These are phyloP conservation scores for Acrossocheilus wenchowensis DNA, from an alignment of 2,797 vertebrate species.

Conservation along the genomic window DNA sequence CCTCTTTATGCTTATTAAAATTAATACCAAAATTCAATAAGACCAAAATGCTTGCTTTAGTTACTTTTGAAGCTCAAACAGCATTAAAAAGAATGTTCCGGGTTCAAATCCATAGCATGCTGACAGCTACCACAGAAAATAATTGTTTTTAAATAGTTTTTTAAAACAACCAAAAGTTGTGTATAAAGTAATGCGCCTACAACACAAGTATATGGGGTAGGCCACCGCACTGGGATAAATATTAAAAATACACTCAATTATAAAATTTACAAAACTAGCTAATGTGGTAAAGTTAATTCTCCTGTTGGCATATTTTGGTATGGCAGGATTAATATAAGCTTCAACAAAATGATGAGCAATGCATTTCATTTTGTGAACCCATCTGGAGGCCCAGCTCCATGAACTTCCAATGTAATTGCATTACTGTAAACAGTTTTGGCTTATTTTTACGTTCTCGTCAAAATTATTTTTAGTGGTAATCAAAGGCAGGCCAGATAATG, in stretches of 20 bases:
- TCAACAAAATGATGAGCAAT: not conserved
- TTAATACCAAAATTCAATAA: not conserved
- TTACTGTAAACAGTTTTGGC: not conserved
- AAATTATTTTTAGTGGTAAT: not conserved
- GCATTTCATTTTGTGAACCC: not conserved
- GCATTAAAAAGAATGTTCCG: conserved; percentile 18
- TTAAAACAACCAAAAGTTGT: conserved; percentile 4
- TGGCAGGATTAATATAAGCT: not conserved
- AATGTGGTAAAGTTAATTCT: not conserved
- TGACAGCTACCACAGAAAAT: conserved; percentile 18
- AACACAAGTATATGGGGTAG: not conserved
- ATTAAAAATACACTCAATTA: not conserved
- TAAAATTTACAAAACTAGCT: not conserved
- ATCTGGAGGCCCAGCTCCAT: not conserved
- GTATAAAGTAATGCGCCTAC: not conserved
- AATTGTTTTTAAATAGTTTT: not conserved
- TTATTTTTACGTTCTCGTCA: not conserved
- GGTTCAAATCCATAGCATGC: conserved; percentile 6
- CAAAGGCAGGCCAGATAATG: not conserved
- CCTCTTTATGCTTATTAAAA: not conserved
- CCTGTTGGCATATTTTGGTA: not conserved
- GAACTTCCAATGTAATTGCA: not conserved
- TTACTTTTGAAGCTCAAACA: not conserved
- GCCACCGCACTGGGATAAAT: not conserved
- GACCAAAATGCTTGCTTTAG: not conserved